Evolutionary conservation across 2,888 invertebrate species (phyloP), one percentile per base, ranked within the genome.

Genomic region (Marronus borbonicus): DNA sequence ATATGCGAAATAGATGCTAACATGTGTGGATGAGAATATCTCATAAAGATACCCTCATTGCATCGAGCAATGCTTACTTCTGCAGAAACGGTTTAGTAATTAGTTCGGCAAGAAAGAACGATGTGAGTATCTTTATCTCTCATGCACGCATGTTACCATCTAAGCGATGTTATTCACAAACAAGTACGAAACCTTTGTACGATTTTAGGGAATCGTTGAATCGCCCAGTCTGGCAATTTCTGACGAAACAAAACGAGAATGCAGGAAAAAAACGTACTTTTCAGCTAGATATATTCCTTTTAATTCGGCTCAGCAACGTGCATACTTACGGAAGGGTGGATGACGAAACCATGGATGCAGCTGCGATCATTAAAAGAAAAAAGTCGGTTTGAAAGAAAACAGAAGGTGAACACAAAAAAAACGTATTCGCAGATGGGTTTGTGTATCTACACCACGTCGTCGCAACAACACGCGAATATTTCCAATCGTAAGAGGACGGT

Each of bases 301-400:
- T 58, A 58, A 58, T 58, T 20, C 12, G 44, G 44, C 55, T 4
- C 55, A 20, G 55, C 55, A 58, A 8, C 55, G 20, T 58, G 55
- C 17, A 58, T 58, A 17, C 7, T n/a, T 20, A 58, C 20, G 20
- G 5, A 58, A 17, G 44, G 55, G 55, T 58, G 24, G 55, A 20
- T 8, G 62, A 31, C 31, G 31, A 31, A 62, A 31, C 62, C 1
- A 1, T 31, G 28, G 62, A 31, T 62, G 62, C 62, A 31, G 24
- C 62, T 62, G 62, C 31, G 31, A 62, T 31, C 24, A 62, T 31
- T 31, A 24, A 62, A 14, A 12, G 60, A 62, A 62, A 62, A 12
- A 62, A 62, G 62, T 24, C 62, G 62, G 62, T 62, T 62, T 62
- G 3, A 62, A 62, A 62, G 62, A 62, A 62, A 62, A 62, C 62